Percentiles rank a stretch among this genome's conserved stretches.
Conservation (phyloP, 2,797 vertebrate genomes). For the Mionectes olivaceus region DNA sequence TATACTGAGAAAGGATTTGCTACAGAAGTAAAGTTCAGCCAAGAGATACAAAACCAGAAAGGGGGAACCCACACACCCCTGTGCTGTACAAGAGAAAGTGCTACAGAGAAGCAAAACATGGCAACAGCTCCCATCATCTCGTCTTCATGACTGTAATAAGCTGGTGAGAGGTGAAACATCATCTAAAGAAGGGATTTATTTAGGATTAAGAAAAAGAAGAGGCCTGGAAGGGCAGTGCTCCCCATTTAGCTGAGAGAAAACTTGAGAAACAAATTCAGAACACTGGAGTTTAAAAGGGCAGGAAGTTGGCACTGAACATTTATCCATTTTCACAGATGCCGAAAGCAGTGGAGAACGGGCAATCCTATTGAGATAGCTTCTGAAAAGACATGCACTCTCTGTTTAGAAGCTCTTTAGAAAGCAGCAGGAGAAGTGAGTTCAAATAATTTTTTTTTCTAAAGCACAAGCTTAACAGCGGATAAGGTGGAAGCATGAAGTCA, state of each 20-base stretch:
- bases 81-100: not conserved
- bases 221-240: not conserved
- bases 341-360: constrained; percentile 8
- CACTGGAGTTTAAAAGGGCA: constrained; percentile 19
- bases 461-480: constrained; percentile 49
- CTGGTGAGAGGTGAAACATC: not conserved
- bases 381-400: not conserved
- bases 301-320: constrained; percentile 1
- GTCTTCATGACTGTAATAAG: not conserved
- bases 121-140: not conserved
- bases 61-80: not conserved
- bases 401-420: constrained; percentile 57
- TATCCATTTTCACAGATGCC: constrained; percentile 23
- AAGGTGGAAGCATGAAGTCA: constrained; percentile 64
- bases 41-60: not conserved
- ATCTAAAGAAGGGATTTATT: not conserved
- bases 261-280: not conserved
- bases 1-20: not conserved
- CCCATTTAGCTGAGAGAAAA: not conserved
- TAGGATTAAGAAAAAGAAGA: constrained; percentile 24
- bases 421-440: constrained; percentile 42
- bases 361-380: constrained; percentile 12
- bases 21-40: not conserved
- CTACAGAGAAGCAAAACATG: not conserved
- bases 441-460: constrained; percentile 61